A percentile compares a stretch with the other conserved stretches of the same genome.
Evolutionary conservation across 2,797 vertebrate genomes (phyloP).

Genomic region (Selene dorsalis): DNA sequence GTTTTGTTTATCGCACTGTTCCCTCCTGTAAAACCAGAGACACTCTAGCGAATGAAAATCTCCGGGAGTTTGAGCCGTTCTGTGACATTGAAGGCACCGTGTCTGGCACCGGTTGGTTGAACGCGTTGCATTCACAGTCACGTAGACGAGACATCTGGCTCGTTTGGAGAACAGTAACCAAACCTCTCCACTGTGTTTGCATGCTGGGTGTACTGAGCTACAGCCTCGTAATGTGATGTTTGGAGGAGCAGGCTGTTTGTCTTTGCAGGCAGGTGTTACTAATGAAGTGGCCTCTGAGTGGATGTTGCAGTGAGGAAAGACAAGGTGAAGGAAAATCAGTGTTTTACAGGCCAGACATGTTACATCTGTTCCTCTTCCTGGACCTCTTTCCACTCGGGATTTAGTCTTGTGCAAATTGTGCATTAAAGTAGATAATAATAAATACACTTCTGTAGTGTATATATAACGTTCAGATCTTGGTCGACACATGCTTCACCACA

Average conservation of each 20-base stretch:
- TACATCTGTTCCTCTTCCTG: background rate
- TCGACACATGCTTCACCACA: background rate
- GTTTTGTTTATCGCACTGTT: constrained; percentile 4
- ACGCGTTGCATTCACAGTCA: constrained; percentile 32
- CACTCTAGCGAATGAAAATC: background rate
- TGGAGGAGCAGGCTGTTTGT: constrained; percentile 44
- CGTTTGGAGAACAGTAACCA: constrained; percentile 34
- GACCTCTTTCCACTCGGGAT: background rate
- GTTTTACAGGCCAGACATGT: background rate
- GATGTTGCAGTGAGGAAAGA: constrained; percentile 27
- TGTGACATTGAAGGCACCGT: background rate
- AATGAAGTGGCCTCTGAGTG: constrained; percentile 55
- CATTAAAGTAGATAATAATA: background rate
- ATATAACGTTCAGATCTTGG: background rate
- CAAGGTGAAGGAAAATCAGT: background rate
- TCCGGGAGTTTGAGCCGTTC: background rate
- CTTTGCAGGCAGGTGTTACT: constrained; percentile 44
- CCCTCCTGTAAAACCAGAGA: background rate
- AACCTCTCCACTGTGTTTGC: constrained; percentile 38
- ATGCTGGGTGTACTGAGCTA: constrained; percentile 18
- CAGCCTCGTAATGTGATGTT: constrained; percentile 31
- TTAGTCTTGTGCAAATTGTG: background rate
- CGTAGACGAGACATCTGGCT: constrained; percentile 42
- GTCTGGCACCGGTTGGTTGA: constrained; percentile 20
- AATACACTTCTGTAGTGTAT: background rate